A percentile compares a stretch with the other conserved stretches of the same genome.
phyloP scores from a whole-genome alignment of 2,797 vertebrate species.

The Acrossocheilus wenchowensis region DNA sequence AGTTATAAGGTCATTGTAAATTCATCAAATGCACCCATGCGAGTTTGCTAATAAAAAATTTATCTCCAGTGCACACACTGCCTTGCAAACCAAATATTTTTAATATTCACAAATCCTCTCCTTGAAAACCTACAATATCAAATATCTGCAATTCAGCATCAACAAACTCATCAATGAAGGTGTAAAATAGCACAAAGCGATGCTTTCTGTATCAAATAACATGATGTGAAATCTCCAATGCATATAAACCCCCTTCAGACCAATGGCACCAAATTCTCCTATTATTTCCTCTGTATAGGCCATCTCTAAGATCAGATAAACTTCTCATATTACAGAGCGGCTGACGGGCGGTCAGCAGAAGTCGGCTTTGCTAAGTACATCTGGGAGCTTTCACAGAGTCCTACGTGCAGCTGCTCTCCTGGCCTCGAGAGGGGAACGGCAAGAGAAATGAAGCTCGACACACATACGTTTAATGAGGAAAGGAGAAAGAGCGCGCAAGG shows the following conservation, averaged over 20 bases:
- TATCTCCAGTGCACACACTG: conserved; percentile 27
- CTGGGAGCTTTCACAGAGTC: conserved; percentile 67
- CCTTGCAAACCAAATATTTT: conserved; percentile 42
- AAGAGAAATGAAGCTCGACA: conserved; percentile 19
- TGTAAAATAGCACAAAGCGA: conserved; percentile 59
- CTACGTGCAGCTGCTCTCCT: conserved; percentile 70
- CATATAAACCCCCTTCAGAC: conserved; percentile 1
- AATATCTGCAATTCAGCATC: conserved; percentile 55
- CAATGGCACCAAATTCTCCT: conserved; percentile 12
- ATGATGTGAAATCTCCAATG: conserved; percentile 36
- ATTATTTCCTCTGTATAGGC: conserved; percentile 41
- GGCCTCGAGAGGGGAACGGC: conserved; percentile 41
- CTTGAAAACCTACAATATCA: conserved; percentile 33
- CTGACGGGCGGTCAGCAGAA: conserved; percentile 47
- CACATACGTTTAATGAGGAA: conserved; percentile 73
- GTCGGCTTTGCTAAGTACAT: conserved; percentile 64
- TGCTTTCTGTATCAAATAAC: conserved; percentile 36
- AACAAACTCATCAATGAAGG: conserved; percentile 56
- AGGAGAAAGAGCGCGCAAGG: conserved; percentile 67
- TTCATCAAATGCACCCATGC: conserved; percentile 53
- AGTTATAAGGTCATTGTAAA: conserved; percentile 46
- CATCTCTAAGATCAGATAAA: conserved; percentile 62
- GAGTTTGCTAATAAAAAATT: conserved; percentile 65
- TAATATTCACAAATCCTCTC: conserved; percentile 26
- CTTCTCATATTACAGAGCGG: conserved; percentile 56